Base-by-base conservation (phyloP, 2,888 invertebrate genomes). In the Branchipolynoe longqiensis region DNA sequence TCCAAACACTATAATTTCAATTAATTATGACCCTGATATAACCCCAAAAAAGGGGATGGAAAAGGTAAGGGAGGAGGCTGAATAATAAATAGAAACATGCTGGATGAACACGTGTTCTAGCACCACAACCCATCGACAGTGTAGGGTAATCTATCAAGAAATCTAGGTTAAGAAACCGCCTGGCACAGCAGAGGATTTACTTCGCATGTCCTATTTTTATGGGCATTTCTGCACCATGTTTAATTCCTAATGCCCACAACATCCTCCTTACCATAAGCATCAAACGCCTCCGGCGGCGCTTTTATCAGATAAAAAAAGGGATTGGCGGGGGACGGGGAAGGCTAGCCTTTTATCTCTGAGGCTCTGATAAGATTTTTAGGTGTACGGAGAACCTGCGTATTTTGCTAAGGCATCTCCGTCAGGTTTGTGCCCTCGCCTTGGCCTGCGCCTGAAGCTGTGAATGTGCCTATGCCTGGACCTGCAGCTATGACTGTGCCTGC, bases 161-260 rank as follows among this genome's bases (percentile, higher is more conserved):
- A 36, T 36, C 18, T 38, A 69, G 69, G 69, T 33, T 36, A 38
- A 25, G 58, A 38, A 38, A 38, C 6, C 36, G 36, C 18, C 38
- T 69, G 36, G 38, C n/a, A n/a, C n/a, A 38, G 69, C 69, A 69
- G 3, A 14, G 38, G 69, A 69, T 69, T 69, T 69, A 33, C 69
- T 22, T 4, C 36, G 62, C 62, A 62, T 56, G 56, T 22, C 56
- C 22, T 25, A 25, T 69, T 69, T 69, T 69, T 69, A 69, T 33
- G 18, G 69, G 69, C 69, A 36, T 33, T 18, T 22, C 69, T 62
- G 36, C 33, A 69, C 38, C 69, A 69, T 69, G 69, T 69, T 69
- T 69, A 69, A 69, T 69, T 69, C 69, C 69, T 69, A n/a, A 69
- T 69, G 38, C 69, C 69, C 36, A 69, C 69, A 69, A 69, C 69